Conservation (phyloP, 2,797 vertebrate genomes). For the Micropoecilia bifurca region DNA sequence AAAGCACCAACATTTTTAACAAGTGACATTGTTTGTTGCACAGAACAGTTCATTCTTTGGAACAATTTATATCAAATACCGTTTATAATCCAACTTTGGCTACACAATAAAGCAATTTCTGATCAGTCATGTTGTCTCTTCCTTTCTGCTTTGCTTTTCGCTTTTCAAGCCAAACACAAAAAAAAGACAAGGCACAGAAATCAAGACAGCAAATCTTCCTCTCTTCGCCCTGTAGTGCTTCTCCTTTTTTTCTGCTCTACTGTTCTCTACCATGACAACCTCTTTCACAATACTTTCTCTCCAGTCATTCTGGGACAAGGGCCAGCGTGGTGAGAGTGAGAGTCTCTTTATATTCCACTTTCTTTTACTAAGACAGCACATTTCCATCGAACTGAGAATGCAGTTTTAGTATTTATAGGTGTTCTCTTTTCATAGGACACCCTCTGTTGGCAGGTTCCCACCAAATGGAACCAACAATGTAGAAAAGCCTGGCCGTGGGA, state of each 20-base stretch:
- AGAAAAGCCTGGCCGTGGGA: not conserved
- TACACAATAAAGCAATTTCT: conserved; percentile 2
- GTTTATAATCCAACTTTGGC: not conserved
- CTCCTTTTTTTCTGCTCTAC: conserved; percentile 30
- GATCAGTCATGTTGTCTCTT: not conserved
- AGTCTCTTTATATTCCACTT: conserved; percentile 32
- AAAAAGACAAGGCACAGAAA: conserved; percentile 23
- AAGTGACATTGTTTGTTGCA: not conserved
- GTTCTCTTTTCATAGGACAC: conserved; percentile 20
- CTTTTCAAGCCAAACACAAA: conserved; percentile 5
- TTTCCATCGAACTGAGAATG: conserved; percentile 38
- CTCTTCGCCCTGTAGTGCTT: conserved; percentile 39
- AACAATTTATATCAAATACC: not conserved
- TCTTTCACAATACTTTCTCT: conserved; percentile 58
- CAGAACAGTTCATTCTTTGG: not conserved
- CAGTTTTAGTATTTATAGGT: conserved; percentile 21
- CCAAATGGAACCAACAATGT: not conserved
- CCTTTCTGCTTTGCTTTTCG: not conserved
- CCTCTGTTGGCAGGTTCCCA: conserved; percentile 14
- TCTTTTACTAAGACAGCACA: conserved; percentile 38
- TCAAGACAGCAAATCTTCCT: conserved; percentile 40
- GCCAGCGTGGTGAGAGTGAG: conserved; percentile 53
- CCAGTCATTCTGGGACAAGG: conserved; percentile 46
- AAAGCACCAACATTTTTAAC: not conserved
- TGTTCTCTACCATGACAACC: conserved; percentile 57